These are phyloP conservation scores for Epinotia demarniana DNA, from an alignment of 2,888 invertebrate genomes.

Conservation along the genomic window DNA sequence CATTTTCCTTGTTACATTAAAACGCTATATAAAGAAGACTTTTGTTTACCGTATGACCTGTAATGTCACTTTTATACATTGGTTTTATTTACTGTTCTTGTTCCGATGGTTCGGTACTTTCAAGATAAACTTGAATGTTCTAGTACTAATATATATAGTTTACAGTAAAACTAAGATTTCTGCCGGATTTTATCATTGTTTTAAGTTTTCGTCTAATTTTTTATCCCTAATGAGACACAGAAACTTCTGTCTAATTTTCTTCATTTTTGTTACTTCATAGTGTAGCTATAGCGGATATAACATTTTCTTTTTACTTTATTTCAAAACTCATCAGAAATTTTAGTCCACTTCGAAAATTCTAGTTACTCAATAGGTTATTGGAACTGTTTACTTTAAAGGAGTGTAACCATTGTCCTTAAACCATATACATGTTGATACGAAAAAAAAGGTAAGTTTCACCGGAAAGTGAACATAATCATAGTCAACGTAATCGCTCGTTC, in stretches of 20 bases:
- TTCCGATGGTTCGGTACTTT: background rate
- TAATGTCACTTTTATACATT: background rate
- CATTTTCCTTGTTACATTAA: background rate
- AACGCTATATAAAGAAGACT: background rate
- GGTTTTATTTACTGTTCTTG: slow-evolving; percentile 3
- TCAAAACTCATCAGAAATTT: background rate
- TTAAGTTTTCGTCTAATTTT: background rate
- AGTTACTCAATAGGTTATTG: slow-evolving; percentile 7
- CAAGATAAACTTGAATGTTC: background rate
- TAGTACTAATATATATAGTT: slow-evolving; percentile 6
- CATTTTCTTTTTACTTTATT: background rate
- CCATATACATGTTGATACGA: background rate
- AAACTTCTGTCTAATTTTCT: background rate
- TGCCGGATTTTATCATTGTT: background rate
- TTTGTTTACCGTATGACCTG: background rate
- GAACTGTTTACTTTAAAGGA: background rate
- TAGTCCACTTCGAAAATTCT: background rate
- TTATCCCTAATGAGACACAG: background rate
- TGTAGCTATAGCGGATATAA: background rate
- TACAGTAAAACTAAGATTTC: slow-evolving; percentile 4
- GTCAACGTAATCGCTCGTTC: background rate
- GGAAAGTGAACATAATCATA: background rate
- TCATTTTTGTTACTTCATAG: background rate
- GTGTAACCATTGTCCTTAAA: background rate
- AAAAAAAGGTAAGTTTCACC: background rate